Percentiles rank a stretch among this genome's conserved stretches.
Conservation (phyloP, 2,113 vertebrate genomes). For the Cacatua alba region DNA sequence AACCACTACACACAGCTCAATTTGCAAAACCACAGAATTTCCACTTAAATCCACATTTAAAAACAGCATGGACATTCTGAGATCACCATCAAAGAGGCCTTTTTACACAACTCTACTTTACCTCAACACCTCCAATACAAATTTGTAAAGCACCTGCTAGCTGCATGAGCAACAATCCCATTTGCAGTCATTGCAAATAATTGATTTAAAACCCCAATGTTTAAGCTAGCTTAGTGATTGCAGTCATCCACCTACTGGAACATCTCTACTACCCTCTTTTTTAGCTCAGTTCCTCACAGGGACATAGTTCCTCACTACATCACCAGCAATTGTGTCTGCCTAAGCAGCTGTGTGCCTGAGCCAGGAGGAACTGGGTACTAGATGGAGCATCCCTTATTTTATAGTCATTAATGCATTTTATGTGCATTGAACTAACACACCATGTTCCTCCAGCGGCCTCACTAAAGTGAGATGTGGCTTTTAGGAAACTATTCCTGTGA, state of each 20-base stretch:
- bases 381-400: not conserved
- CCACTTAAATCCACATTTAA: not conserved
- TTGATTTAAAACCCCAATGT: not conserved
- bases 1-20: not conserved
- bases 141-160: not conserved
- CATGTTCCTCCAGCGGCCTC: not conserved
- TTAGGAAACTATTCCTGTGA: not conserved
- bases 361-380: not conserved
- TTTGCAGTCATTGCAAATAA: not conserved
- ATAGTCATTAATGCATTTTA: not conserved
- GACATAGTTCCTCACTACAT: not conserved
- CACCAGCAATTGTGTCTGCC: not conserved
- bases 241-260: not conserved
- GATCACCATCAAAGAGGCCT: not conserved
- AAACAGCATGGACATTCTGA: not conserved
- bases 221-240: not conserved
- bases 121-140: not conserved
- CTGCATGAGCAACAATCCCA: not conserved
- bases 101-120: not conserved
- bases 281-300: not conserved
- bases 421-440: not conserved
- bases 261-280: not conserved
- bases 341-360: not conserved
- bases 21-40: not conserved
- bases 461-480: not conserved